These are phyloP conservation scores for Falco peregrinus DNA, from an alignment of 2,797 vertebrate genomes.

Conservation along the genomic window DNA sequence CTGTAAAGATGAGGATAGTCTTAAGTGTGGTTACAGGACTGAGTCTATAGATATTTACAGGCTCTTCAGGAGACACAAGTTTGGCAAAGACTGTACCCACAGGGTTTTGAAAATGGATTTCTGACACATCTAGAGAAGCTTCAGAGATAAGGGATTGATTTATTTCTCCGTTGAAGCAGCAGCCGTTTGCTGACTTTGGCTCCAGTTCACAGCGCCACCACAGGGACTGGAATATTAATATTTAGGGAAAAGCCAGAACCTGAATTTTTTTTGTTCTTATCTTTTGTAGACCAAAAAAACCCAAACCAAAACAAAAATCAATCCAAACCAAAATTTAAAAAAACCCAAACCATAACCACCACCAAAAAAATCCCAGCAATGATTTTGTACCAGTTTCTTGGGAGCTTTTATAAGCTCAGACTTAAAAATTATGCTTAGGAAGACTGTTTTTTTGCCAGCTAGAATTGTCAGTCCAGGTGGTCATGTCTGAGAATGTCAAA, in stretches of 20 bases:
- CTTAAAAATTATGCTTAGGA: neutral
- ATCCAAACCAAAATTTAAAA: too few species aligned
- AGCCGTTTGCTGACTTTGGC: neutral
- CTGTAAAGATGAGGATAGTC: neutral
- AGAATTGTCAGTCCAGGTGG: neutral
- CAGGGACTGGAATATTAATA: neutral
- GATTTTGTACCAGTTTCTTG: neutral
- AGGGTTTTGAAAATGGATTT: neutral
- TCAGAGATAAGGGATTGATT: neutral
- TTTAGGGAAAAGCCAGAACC: neutral
- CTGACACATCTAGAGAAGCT: neutral
- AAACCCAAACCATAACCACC: too few species aligned
- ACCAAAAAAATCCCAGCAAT: neutral
- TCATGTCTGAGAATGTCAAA: neutral
- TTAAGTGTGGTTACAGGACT: constrained; percentile 6
- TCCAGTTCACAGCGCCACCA: neutral
- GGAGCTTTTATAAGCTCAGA: neutral
- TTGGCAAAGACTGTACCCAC: neutral
- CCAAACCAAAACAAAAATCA: too few species aligned
- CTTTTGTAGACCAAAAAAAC: neutral
- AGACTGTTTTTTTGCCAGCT: neutral
- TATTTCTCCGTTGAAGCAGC: neutral
- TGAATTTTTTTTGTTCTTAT: neutral
- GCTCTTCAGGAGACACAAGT: neutral
- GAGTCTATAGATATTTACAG: constrained; percentile 12